Conservation (phyloP, 2,797 vertebrate species). For the Halcyon leucocephala region DNA sequence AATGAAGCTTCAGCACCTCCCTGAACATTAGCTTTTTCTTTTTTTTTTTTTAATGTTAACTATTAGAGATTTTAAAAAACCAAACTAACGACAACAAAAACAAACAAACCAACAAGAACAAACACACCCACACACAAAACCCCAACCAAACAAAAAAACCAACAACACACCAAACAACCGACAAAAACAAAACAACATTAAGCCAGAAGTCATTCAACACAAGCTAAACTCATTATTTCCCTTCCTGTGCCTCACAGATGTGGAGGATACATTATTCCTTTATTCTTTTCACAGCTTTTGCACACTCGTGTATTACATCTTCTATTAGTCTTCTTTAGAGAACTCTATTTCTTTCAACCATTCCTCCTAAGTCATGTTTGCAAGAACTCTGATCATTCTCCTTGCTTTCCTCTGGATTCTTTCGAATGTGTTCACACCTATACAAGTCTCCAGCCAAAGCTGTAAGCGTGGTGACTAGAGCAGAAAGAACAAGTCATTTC, state of each 20-base stretch:
- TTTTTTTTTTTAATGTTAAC: background rate
- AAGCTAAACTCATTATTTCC: constrained; percentile 27
- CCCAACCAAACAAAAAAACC: too few relatives aligned
- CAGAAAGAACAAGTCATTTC: background rate
- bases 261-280: background rate
- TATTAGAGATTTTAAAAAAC: background rate
- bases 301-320: background rate
- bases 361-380: background rate
- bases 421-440: background rate
- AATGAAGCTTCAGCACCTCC: constrained; percentile 28
- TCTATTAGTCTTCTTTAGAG: background rate
- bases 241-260: constrained; percentile 3
- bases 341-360: background rate
- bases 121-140: too few relatives aligned
- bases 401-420: background rate
- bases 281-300: constrained; percentile 35
- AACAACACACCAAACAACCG: background rate
- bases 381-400: background rate
- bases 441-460: background rate
- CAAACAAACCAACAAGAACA: too few relatives aligned
- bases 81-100: too few relatives aligned
- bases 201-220: background rate
- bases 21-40: background rate
- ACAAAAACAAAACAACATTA: background rate
- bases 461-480: background rate